Percentiles rank a stretch among this genome's conserved stretches.
These are phyloP conservation scores for Schlechtendalia chinensis DNA, from an alignment of 1,140 invertebrate genomes.

Conservation along the genomic window DNA sequence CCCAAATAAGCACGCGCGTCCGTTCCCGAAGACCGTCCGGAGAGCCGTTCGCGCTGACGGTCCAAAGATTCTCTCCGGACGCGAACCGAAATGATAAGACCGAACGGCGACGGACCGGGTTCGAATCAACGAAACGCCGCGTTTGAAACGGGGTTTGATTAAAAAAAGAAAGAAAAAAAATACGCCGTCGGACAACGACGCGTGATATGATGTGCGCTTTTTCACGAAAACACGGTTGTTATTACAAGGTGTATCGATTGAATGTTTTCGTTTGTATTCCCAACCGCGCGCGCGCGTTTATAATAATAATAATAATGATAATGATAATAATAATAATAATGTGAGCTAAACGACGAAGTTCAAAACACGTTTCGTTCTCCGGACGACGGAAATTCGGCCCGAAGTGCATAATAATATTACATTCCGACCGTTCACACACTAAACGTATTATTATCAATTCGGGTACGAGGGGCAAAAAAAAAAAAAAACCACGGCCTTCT, in stretches of 20 bases:
- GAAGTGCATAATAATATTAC: neutral
- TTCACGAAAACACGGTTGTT: neutral
- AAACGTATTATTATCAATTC: too few relatives aligned
- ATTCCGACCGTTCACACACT: neutral
- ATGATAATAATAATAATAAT: too few relatives aligned
- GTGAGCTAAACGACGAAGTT: neutral
- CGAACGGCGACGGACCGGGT: too few relatives aligned
- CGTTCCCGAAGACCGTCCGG: too few relatives aligned
- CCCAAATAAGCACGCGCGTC: too few relatives aligned
- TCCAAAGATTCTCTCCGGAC: neutral
- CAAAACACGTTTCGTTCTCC: neutral
- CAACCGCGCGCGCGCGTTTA: too few relatives aligned
- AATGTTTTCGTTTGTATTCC: neutral
- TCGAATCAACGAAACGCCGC: too few relatives aligned
- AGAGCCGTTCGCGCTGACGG: too few relatives aligned
- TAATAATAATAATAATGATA: too few relatives aligned
- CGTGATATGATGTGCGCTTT: neutral
- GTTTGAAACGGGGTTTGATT: too few relatives aligned
- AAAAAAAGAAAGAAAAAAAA: too few relatives aligned
- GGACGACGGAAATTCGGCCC: neutral
- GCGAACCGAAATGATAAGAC: neutral
- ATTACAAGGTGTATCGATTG: neutral
- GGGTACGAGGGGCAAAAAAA: too few relatives aligned
- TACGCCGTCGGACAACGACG: neutral
- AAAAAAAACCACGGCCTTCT: neutral